These are phyloP conservation scores for Drosophila nikananu DNA, from an alignment of 1,140 invertebrate species.

Conservation along the genomic window DNA sequence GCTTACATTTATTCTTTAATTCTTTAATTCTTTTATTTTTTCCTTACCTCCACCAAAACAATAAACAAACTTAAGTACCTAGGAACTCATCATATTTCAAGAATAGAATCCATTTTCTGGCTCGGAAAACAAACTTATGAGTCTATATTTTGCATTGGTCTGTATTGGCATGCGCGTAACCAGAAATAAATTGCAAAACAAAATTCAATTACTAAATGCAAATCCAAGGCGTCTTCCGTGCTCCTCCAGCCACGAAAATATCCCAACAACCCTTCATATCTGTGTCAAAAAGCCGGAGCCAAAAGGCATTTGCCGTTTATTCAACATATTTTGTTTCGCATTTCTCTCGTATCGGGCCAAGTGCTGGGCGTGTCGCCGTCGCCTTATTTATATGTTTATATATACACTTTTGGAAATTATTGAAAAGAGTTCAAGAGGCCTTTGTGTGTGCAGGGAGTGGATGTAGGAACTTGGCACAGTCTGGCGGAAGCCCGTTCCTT, in stretches of 20 bases:
- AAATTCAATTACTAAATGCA: conserved; percentile 82
- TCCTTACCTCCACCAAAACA: neutral
- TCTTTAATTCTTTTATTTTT: neutral
- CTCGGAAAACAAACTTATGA: conserved; percentile 1
- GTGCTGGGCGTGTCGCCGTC: conserved; percentile 64
- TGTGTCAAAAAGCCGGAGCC: conserved; percentile 70
- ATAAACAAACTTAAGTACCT: no score
- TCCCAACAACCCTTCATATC: conserved; percentile 33
- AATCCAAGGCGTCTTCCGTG: conserved; percentile 55
- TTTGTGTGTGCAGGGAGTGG: conserved; percentile 21
- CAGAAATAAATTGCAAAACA: conserved; percentile 78
- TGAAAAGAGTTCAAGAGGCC: conserved; percentile 72
- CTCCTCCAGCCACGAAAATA: neutral
- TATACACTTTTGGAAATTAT: conserved; percentile 68
- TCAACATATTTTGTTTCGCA: conserved; percentile 63
- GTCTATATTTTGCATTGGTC: neutral
- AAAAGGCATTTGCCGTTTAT: conserved; percentile 65
- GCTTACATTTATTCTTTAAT: neutral
- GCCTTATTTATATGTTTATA: conserved; percentile 73
- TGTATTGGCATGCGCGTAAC: conserved; percentile 59
- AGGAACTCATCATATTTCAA: neutral
- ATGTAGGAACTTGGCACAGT: conserved; percentile 51
- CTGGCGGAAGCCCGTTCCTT: conserved; percentile 61
- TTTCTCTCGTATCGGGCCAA: conserved; percentile 40
- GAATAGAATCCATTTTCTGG: neutral